Percentiles rank a stretch among this genome's conserved stretches.
These are phyloP conservation scores for Harpagifer antarcticus DNA, from an alignment of 2,797 vertebrate species.

Conservation along the genomic window DNA sequence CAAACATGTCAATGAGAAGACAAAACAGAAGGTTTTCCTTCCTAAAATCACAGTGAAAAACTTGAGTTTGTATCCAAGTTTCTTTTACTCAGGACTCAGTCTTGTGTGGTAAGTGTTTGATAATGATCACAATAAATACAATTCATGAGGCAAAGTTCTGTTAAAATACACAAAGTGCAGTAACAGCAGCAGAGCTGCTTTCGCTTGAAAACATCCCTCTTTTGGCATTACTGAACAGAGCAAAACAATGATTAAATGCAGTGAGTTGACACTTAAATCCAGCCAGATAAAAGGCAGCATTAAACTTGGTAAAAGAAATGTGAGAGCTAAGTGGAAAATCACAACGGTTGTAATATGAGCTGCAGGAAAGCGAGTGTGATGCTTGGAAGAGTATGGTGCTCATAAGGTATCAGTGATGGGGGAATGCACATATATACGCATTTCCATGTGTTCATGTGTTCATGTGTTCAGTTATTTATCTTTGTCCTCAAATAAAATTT, in stretches of 20 bases:
- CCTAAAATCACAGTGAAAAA: not conserved
- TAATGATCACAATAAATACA: slow-evolving; percentile 6
- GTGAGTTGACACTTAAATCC: slow-evolving; percentile 23
- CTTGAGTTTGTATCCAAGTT: not conserved
- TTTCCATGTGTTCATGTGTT: slow-evolving; percentile 66
- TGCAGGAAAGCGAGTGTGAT: slow-evolving; percentile 25
- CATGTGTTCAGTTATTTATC: slow-evolving; percentile 52
- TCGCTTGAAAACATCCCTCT: not conserved
- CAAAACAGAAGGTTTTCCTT: not conserved
- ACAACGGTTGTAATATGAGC: slow-evolving; percentile 20
- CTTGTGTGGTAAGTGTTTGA: not conserved
- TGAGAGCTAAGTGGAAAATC: slow-evolving; percentile 25
- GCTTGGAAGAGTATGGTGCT: slow-evolving; percentile 50
- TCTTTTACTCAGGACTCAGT: not conserved
- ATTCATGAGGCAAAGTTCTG: not conserved
- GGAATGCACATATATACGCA: slow-evolving; percentile 64
- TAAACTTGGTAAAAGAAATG: slow-evolving; percentile 36
- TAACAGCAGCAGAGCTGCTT: not conserved
- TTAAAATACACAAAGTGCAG: not conserved
- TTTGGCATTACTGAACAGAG: not conserved
- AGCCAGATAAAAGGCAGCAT: slow-evolving; percentile 22
- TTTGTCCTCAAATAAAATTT: slow-evolving; percentile 14
- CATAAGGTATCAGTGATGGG: slow-evolving; percentile 58
- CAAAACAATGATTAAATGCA: slow-evolving; percentile 5
- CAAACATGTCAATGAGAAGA: slow-evolving; percentile 2